Percentiles rank a stretch among this genome's conserved stretches.
These are phyloP conservation scores for Microhierax caerulescens DNA, from an alignment of 2,797 vertebrate species.

Conservation along the genomic window DNA sequence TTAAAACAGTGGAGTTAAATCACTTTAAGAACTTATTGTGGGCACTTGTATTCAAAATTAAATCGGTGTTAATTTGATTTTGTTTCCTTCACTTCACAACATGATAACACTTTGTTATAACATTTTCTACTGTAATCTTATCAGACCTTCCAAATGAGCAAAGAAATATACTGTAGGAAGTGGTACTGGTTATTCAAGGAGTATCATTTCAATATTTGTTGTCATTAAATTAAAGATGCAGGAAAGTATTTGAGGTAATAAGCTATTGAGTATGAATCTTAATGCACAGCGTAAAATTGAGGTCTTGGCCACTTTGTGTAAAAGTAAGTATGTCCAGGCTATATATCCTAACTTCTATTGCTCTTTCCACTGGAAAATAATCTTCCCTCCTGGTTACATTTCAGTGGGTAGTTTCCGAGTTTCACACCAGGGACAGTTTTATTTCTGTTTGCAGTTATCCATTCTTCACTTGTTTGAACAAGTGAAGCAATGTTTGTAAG, in stretches of 20 bases:
- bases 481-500: not conserved
- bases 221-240: slow-evolving; percentile 16
- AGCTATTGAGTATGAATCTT: not conserved
- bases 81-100: not conserved
- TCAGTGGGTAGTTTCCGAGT: not conserved
- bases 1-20: not conserved
- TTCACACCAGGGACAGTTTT: not conserved
- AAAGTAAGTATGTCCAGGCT: not conserved
- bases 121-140: not conserved
- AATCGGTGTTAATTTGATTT: slow-evolving; percentile 3
- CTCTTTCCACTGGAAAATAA: not conserved
- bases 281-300: slow-evolving; percentile 21
- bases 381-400: not conserved
- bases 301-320: slow-evolving; percentile 8
- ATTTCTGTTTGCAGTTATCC: not conserved
- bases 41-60: not conserved
- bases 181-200: not conserved
- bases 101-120: not conserved
- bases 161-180: not conserved
- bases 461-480: not conserved
- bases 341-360: not conserved
- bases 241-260: not conserved
- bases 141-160: not conserved
- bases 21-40: not conserved
- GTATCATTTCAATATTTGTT: not conserved